Evolutionary conservation across 1,140 invertebrate species (phyloP), one percentile per base, ranked within the genome.

Genomic region (Caenorhabditis remanei): DNA sequence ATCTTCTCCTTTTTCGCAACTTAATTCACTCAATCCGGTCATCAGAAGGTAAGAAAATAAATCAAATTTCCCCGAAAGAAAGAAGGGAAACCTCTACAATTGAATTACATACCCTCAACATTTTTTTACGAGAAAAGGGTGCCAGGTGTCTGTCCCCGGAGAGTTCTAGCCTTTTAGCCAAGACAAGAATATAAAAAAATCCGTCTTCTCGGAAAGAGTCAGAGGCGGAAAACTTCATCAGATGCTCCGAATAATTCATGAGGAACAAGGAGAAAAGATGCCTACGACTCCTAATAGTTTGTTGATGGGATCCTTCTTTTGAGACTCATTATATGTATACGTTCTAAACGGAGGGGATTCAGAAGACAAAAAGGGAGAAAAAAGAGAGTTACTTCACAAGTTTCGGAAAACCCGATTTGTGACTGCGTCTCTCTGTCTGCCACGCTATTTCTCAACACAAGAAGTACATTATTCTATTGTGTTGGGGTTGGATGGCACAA

Each of bases 171-270:
- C 8, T 19, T 21, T 21, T 11, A 24, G 24, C 9, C 24, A 13
- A 11, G 19, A 40, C n/a, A 63, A 24, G 50, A 63, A 32, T 32
- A 63, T 63, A 32, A 63, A 63, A 63, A 63, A 63, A 63, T 63
- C 61, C 24, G 24, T 7, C n/a, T 8, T 58, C 21, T 58, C n/a
- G 19, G n/a, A 1, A 24, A 8, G 9, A 43, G 40, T 71, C 46
- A 8, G 32, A 32, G 32, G n/a, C n/a, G n/a, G 32, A 32, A 32
- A 19, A 8, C 13, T 71, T 71, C 65, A 79, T 79, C 71, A 50
- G 71, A 79, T 79, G 71, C 46, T 79, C 71, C 50, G 71, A 79
- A 79, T 79, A 79, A 79, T 79, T 79, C 40, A 79, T 79, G 71
- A 50, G 41, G 32, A 14, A 41, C 9, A n/a, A 41, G 32, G 32